Evolutionary conservation across 2,113 vertebrate genomes (phyloP).

Genomic region (Heterocephalus glaber): DNA sequence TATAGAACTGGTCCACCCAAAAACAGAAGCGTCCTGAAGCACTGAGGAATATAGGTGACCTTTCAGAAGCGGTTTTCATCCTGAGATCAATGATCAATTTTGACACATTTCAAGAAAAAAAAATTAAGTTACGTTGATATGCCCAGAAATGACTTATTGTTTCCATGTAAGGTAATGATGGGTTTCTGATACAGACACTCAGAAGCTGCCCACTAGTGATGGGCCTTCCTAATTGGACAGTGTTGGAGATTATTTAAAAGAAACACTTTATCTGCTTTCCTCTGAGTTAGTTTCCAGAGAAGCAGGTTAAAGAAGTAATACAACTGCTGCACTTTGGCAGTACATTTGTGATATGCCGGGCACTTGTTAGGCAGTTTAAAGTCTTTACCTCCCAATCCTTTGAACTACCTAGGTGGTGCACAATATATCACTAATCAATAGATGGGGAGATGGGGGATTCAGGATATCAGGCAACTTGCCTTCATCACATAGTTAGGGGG

Average conservation of each 20-base stretch:
- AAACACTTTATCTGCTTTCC: background rate
- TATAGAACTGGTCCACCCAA: background rate
- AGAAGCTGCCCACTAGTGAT: background rate
- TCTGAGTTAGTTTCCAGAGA: background rate
- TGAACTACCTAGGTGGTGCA: background rate
- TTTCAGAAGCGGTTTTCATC: constrained; percentile 48
- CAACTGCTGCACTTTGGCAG: background rate
- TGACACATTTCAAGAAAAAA: background rate
- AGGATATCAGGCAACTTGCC: background rate
- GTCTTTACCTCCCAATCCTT: background rate
- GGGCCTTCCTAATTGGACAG: background rate
- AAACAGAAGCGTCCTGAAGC: background rate
- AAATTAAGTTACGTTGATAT: background rate
- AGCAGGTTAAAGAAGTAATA: background rate
- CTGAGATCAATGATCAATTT: background rate
- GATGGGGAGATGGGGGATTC: background rate
- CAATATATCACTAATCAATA: background rate
- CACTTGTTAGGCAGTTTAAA: background rate
- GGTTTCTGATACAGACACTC: background rate
- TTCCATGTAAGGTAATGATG: background rate
- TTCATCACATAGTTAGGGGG: background rate
- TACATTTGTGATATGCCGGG: background rate
- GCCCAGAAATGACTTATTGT: background rate
- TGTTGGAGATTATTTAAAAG: background rate
- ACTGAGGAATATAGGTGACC: background rate